A percentile compares a stretch with the other conserved stretches of the same genome.
Evolutionary conservation across 2,888 invertebrate genomes (phyloP).

Genomic region (Hemicrepidius hirtus): DNA sequence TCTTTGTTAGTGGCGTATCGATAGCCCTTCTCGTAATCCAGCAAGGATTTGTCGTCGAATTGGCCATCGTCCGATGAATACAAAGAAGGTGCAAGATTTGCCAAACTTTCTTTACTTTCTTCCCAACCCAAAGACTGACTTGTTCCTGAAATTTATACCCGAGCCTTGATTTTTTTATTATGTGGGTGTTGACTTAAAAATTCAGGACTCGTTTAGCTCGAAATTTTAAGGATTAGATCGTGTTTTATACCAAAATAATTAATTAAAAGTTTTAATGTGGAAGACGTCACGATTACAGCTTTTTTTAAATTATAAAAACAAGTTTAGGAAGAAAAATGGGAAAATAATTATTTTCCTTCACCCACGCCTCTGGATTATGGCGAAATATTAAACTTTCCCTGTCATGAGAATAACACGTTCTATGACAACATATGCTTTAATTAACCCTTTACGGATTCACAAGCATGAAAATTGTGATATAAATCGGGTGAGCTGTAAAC

Average conservation of each 20-base stretch:
- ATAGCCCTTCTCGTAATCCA: conserved; percentile 70
- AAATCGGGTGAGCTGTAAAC: too few relatives aligned
- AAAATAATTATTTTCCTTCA: neutral
- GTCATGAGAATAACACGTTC: neutral
- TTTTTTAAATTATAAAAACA: too few relatives aligned
- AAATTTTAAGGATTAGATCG: too few relatives aligned
- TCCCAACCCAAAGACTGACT: conserved; percentile 39
- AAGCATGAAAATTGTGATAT: neutral
- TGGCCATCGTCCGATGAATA: conserved; percentile 63
- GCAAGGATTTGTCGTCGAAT: conserved; percentile 67
- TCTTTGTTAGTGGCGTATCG: conserved; percentile 69
- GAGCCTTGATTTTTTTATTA: neutral
- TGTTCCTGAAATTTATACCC: conserved; percentile 35
- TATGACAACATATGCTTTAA: neutral
- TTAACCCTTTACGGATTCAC: neutral
- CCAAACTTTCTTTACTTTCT: conserved; percentile 37
- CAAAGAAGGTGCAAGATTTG: conserved; percentile 39
- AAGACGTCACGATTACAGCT: too few relatives aligned
- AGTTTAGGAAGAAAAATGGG: too few relatives aligned
- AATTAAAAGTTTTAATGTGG: too few relatives aligned
- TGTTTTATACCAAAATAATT: too few relatives aligned
- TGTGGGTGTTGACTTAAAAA: too few relatives aligned
- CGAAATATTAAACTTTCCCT: neutral
- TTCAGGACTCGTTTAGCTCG: too few relatives aligned
- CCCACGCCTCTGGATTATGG: neutral